Conservation (phyloP, 30 jellyfish, hydroid and myxozoan genomes). For the Phacellophora camtschatica region DNA sequence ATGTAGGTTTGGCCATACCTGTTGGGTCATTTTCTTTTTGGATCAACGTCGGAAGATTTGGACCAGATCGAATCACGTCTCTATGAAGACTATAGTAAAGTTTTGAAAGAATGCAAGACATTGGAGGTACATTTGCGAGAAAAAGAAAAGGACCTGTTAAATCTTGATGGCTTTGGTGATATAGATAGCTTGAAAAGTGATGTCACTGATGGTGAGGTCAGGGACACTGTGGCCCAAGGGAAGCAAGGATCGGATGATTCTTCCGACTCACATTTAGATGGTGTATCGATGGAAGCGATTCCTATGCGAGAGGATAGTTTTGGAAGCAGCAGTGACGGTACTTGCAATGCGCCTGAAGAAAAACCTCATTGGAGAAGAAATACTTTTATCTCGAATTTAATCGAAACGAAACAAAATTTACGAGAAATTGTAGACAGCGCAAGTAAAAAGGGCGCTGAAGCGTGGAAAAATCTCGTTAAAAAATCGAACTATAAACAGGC, state of each 20-base stretch:
- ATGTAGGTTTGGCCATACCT: constrained; percentile 99
- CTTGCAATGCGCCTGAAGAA: constrained; percentile 2
- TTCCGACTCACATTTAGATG: constrained; percentile 58
- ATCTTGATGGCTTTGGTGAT: constrained; percentile 90
- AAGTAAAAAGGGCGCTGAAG: constrained; percentile 85
- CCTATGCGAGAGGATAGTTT: constrained; percentile 41
- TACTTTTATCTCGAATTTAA: constrained; percentile 75
- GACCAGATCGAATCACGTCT: constrained; percentile 36
- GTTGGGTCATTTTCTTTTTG: constrained; percentile 81
- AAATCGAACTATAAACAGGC: constrained; percentile 24
- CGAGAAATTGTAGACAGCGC: constrained; percentile 98
- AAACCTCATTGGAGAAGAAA: constrained; percentile 63
- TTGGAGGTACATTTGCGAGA: constrained; percentile 73
- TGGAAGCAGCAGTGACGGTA: constrained; percentile 16
- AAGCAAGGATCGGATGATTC: constrained; percentile 29
- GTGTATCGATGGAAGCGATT: neutral
- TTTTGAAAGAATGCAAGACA: constrained; percentile 82
- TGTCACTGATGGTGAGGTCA: constrained; percentile 25
- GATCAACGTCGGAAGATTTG: constrained; percentile 55
- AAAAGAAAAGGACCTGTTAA: constrained; percentile 80
- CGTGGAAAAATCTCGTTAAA: constrained; percentile 78
- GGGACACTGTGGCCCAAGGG: constrained; percentile 13
- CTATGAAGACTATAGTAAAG: constrained; percentile 54
- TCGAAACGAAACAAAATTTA: constrained; percentile 83
- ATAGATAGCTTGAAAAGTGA: constrained; percentile 58